A percentile compares a stretch with the other conserved stretches of the same genome.
Conservation (phyloP, 2,113 vertebrate species). For the Sialia sialis region DNA sequence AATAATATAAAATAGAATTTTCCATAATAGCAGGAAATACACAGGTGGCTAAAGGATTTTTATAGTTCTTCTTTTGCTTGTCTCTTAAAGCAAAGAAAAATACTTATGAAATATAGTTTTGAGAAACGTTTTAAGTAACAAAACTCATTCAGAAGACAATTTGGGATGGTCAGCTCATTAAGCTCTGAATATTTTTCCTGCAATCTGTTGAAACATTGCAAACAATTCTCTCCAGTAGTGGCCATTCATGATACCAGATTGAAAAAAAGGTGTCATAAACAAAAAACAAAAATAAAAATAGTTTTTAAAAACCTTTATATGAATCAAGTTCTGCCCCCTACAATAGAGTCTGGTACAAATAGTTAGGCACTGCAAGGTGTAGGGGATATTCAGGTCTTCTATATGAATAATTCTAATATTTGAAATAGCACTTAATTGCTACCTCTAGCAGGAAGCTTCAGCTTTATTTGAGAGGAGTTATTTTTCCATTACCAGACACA, state of each 20-base stretch:
- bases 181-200: not conserved
- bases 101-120: not conserved
- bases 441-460: not conserved
- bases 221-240: not conserved
- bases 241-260: not conserved
- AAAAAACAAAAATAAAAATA: not conserved
- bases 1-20: slow-evolving; percentile 51
- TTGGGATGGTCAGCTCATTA: not conserved
- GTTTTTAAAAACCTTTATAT: not conserved
- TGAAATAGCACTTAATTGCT: not conserved
- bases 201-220: not conserved
- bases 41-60: not conserved
- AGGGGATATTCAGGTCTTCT: not conserved
- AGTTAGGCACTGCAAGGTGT: not conserved
- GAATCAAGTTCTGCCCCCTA: not conserved
- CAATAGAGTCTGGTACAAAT: not conserved
- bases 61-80: not conserved
- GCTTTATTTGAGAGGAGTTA: not conserved
- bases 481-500: not conserved
- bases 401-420: not conserved
- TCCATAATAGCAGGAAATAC: not conserved
- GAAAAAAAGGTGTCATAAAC: not conserved
- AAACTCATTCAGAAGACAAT: not conserved
- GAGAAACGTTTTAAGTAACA: not conserved
- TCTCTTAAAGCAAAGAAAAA: not conserved